Evolutionary conservation across 2,888 invertebrate genomes (phyloP).

Genomic region (Lumbricus terrestris): DNA sequence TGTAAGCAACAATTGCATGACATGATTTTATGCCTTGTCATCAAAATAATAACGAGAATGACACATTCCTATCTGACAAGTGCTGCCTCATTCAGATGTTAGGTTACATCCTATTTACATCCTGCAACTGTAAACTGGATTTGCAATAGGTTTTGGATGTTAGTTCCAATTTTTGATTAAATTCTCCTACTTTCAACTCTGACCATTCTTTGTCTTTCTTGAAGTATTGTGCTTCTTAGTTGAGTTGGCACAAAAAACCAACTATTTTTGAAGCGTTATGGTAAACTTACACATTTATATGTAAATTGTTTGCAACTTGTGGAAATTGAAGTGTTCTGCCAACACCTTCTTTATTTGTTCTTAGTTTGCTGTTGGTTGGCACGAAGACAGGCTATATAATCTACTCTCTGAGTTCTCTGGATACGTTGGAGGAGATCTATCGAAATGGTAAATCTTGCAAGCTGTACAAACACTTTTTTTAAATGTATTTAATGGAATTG

Average conservation of each 20-base stretch:
- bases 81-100: not conserved
- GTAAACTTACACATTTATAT: too few relatives aligned
- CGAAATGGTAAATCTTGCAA: not conserved
- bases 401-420: conserved; percentile 4
- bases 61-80: not conserved
- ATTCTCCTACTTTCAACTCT: not conserved
- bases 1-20: not conserved
- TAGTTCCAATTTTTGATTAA: not conserved
- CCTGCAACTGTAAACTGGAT: not conserved
- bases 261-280: not conserved
- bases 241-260: not conserved
- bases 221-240: not conserved
- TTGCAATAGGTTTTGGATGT: not conserved
- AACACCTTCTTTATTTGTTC: not conserved
- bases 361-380: not conserved
- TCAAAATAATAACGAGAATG: not conserved
- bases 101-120: not conserved
- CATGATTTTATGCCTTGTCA: not conserved
- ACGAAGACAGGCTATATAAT: not conserved
- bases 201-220: not conserved
- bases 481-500: not conserved
- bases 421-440: not conserved
- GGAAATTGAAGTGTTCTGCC: not conserved
- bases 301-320: not conserved
- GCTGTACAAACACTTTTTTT: not conserved